Evolutionary conservation across 2,113 vertebrate species (phyloP), one percentile per base, ranked within the genome.

Genomic region (Eretmochelys imbricata): DNA sequence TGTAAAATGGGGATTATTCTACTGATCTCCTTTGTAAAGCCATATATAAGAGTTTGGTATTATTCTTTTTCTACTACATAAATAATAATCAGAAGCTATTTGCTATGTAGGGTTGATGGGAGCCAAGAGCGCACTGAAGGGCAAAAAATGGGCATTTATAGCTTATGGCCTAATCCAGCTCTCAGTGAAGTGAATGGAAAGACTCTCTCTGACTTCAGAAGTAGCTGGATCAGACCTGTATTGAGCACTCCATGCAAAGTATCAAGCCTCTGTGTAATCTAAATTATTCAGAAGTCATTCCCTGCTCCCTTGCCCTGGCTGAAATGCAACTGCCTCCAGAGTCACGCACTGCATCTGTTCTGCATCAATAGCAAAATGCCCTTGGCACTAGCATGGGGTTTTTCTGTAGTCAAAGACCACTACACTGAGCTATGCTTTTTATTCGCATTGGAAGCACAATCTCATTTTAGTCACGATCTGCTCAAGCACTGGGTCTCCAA

Each of bases 181-280:
- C 5, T 10, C n/a, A 72, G 1, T 69, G 27, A 17, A 1, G 29
- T 81, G 1, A 72, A 38, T 20, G 35, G n/a, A 38, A 72, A 59
- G 57, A 5, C 80, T 85, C 46, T 29, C 69, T 82, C 19, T 42
- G 57, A 87, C 42, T 29, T 29, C 57, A 19, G 27, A 0, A 9
- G n/a, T 54, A 59, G 14, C 16, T 42, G 53, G 14, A 69, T 57
- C 3, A 22, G 42, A 13, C 2, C 46, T 53, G 2, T 4, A 20
- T 19, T 1, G 4, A 48, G 9, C 0, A 6, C 16, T 46, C 48
- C 2, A 10, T 0, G 0, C 5, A 1, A 35, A 38, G 65, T 38
- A 29, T 38, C 29, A 38, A n/a, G 35, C 65, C 8, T 72, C 35
- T 72, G 31, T n/a, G 65, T 8, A 72, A n/a, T 72, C n/a, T 38